phyloP scores from a whole-genome alignment of 35 echinoderm and acorn worm genomes.

The Holothuria glaberrima region DNA sequence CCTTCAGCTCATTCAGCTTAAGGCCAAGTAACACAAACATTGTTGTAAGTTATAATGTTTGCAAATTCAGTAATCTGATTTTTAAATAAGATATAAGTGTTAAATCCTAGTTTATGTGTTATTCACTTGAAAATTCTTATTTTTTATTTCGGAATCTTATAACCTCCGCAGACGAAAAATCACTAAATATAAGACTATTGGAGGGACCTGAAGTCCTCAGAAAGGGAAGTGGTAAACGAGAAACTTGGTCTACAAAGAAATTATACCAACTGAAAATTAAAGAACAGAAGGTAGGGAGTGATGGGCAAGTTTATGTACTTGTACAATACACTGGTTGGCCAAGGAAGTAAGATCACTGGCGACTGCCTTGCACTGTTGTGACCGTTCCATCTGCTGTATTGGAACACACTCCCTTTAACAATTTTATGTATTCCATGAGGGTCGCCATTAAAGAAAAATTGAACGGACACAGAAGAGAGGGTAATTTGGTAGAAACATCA shows the following conservation, averaged over 20 bases:
- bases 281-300: conserved; percentile 46
- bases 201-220: conserved; percentile 26
- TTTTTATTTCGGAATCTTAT: conserved; percentile 15
- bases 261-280: conserved; percentile 18
- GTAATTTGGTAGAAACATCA: not conserved
- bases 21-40: not conserved
- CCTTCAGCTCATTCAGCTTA: not conserved
- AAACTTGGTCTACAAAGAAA: conserved; percentile 38
- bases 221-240: not conserved
- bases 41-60: not conserved
- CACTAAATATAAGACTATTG: not conserved
- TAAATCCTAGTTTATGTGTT: not conserved
- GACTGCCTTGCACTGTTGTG: conserved; percentile 23
- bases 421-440: conserved; percentile 13
- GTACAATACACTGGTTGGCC: conserved; percentile 18
- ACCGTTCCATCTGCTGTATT: not conserved
- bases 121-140: not conserved
- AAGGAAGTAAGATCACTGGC: conserved; percentile 6
- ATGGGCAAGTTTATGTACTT: conserved; percentile 35
- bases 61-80: not conserved
- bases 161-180: conserved; percentile 33
- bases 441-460: conserved; percentile 31
- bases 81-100: not conserved
- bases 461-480: conserved; percentile 27
- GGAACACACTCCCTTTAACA: conserved; percentile 30